Percentiles rank a stretch among this genome's conserved stretches.
Conservation (phyloP, 2,888 invertebrate species). For the Girardia tigrina region DNA sequence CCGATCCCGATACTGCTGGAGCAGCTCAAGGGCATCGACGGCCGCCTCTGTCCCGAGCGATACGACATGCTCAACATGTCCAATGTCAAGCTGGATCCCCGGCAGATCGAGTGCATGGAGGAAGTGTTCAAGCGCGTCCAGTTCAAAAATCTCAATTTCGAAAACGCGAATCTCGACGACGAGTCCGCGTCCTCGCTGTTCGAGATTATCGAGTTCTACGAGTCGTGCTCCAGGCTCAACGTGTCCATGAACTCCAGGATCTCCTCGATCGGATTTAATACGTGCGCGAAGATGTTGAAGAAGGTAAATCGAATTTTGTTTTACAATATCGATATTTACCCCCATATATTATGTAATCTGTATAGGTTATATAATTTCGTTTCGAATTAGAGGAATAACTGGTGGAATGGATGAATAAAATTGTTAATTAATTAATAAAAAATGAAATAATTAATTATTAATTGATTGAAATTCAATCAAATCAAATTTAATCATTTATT, state of each 20-base stretch:
- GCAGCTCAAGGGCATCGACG: constrained; percentile 57
- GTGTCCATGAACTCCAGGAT: constrained; percentile 65
- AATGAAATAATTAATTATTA: too few relatives aligned
- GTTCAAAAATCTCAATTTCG: constrained; percentile 60
- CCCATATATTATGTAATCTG: too few relatives aligned
- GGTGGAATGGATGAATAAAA: too few relatives aligned
- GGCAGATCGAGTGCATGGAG: constrained; percentile 68
- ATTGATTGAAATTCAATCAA: too few relatives aligned
- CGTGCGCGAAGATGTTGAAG: constrained; percentile 65
- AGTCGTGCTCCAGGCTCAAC: constrained; percentile 63
- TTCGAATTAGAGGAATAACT: too few relatives aligned
- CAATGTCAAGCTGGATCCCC: constrained; percentile 54
- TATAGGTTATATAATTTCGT: too few relatives aligned
- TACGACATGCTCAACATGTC: constrained; percentile 44
- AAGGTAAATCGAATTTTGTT: constrained; percentile 54
- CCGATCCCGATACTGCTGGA: constrained; percentile 61
- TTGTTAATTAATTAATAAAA: too few relatives aligned
- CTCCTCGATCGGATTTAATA: constrained; percentile 68
- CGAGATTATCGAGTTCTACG: constrained; percentile 82
- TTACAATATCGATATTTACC: not conserved
- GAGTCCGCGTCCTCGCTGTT: constrained; percentile 66
- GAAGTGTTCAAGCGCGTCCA: constrained; percentile 66
- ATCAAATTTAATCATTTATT: too few relatives aligned
- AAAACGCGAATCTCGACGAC: constrained; percentile 60
- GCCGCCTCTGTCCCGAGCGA: constrained; percentile 41